Evolutionary conservation across 53 echinoderm and acorn worm species (phyloP), one percentile per base, ranked within the genome.

Genomic region (Hippasteria phrygiana): DNA sequence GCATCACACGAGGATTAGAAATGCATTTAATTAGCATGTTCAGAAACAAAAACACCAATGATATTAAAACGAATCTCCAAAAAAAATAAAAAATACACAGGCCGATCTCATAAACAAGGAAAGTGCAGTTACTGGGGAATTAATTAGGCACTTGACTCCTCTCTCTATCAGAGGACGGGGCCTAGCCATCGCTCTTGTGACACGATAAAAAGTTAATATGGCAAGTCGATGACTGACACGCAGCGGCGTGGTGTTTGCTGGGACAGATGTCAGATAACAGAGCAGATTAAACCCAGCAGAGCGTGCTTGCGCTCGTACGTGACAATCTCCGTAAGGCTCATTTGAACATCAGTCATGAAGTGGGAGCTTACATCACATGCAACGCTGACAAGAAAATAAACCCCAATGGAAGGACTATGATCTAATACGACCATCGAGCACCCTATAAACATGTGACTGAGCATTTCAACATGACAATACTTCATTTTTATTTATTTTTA

Each of bases 181-280:
- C 18, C n/a, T 4, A 16, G 14, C 34, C 42, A 28, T 37, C 27
- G 38, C 43, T 62, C 18, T 5, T 33, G 46, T 46, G 65, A 82
- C 64, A 8, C 65, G 64, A 65, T 31, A 43, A 82, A 43, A 45
- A 82, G 43, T 63, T 82, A 82, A 82, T 82, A 80, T 80, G 59
- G 37, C 12, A 62, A 80, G 26, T 62, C 41, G 46, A 29, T 43
- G 64, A 82, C 82, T 64, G 82, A 82, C 64, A 63, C 43, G 13
- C 34, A 32, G 14, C 5, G 17, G 13, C 20, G 16, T 5, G 36
- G 39, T 12, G 59, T 67, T 32, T 20, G 33, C 69, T 26, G 14
- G 24, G 42, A 43, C 73, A 73, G 73, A 70, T 70, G 36, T 70
- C 71, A 35, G 62, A 80, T 62, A 38, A 43, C 45, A n/a, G 11